These are phyloP conservation scores for Hermaeophaga mercurialis DNA, from an alignment of 2,888 invertebrate genomes.

Conservation along the genomic window DNA sequence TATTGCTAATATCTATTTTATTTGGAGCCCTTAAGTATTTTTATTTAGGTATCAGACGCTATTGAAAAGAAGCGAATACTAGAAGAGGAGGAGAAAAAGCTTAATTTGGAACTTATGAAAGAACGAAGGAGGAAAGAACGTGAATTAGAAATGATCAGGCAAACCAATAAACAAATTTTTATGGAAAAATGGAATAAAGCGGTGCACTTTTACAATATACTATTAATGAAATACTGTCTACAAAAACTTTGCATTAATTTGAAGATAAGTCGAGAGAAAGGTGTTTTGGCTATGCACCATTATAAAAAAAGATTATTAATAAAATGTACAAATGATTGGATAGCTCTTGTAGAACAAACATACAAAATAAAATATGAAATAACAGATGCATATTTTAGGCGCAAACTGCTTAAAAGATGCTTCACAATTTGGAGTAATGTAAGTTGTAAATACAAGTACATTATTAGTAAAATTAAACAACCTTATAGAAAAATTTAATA, in stretches of 20 bases:
- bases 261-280: conserved; percentile 53
- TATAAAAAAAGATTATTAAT: conserved; percentile 43
- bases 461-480: no score
- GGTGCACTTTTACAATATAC: conserved; percentile 54
- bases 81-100: conserved; percentile 66
- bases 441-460: no score
- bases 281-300: conserved; percentile 42
- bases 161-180: conserved; percentile 59
- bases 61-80: conserved; percentile 63
- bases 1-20: no score
- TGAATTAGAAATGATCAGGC: conserved; percentile 63
- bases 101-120: conserved; percentile 65
- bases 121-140: conserved; percentile 65
- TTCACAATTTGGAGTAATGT: conserved; percentile 62
- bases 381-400: conserved; percentile 64
- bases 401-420: conserved; percentile 58
- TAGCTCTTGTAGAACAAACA: conserved; percentile 39
- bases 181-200: conserved; percentile 57
- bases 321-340: conserved; percentile 42
- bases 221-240: conserved; percentile 53
- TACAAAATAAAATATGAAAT: conserved; percentile 59
- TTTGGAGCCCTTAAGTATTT: no score
- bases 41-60: conserved; percentile 55
- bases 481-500: no score
- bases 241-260: conserved; percentile 52